Evolutionary conservation across 2,888 invertebrate species (phyloP).

Genomic region (Ariolimax columbianus): DNA sequence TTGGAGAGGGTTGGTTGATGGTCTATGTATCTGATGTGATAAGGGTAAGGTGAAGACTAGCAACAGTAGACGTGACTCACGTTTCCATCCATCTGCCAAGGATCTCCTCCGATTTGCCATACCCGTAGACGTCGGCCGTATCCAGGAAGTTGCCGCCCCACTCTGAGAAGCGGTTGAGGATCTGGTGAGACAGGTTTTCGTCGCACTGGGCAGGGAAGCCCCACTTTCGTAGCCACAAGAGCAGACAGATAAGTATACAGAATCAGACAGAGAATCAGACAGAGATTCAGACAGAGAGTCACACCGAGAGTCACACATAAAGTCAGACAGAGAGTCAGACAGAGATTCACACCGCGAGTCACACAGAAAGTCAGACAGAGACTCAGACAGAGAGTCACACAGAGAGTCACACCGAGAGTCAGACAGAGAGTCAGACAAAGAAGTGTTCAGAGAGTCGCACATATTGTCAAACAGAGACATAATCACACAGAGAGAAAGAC

Average conservation of each 20-base stretch:
- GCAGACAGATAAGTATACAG: not conserved
- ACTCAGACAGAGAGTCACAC: not conserved
- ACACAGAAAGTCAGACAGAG: not conserved
- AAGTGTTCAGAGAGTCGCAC: not conserved
- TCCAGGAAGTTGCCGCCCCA: slow-evolving; percentile 75
- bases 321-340: not conserved
- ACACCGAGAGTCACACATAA: not conserved
- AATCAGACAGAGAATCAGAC: too few relatives aligned
- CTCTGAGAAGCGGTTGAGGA: slow-evolving; percentile 69
- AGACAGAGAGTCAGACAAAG: not conserved
- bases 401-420: not conserved
- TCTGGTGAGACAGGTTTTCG: slow-evolving; percentile 62
- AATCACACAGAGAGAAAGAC: not conserved
- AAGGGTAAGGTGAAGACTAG: too few relatives aligned
- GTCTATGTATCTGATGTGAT: too few relatives aligned
- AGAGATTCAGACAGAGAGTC: too few relatives aligned
- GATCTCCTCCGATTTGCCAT: slow-evolving; percentile 68
- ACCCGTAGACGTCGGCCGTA: slow-evolving; percentile 71
- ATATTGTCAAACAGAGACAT: not conserved
- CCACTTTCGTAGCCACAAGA: not conserved
- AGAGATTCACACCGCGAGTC: not conserved
- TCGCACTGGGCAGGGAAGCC: slow-evolving; percentile 28
- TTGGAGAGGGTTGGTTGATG: too few relatives aligned
- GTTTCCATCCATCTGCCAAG: slow-evolving; percentile 68
- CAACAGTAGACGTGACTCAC: too few relatives aligned